Conservation (phyloP, 2,113 vertebrate genomes). For the Brachypodius melanocephalos region DNA sequence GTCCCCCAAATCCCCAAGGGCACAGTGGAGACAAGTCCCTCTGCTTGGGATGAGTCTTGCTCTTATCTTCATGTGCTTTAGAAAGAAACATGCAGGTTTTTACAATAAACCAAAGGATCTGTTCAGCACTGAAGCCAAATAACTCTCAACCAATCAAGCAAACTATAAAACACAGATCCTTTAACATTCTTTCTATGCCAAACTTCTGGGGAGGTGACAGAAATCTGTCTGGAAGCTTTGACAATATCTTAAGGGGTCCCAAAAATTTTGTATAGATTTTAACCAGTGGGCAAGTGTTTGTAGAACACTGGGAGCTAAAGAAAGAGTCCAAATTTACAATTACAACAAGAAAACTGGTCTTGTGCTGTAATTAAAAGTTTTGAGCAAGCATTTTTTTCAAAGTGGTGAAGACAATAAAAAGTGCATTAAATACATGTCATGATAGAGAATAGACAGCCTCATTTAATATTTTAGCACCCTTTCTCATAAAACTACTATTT, state of each 20-base stretch:
- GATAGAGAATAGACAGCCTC: slow-evolving; percentile 4
- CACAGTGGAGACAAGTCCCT: neutral
- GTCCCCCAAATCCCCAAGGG: rapidly evolving
- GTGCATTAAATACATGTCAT: slow-evolving; percentile 26
- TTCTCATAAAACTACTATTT: slow-evolving; percentile 8
- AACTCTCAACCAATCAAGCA: neutral
- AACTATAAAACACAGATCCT: neutral
- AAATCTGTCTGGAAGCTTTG: neutral
- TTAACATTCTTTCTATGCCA: neutral
- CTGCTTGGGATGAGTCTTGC: neutral
- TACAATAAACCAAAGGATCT: neutral
- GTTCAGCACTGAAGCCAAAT: neutral
- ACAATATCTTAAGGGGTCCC: neutral
- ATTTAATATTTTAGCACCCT: slow-evolving; percentile 54
- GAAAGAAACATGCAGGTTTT: neutral
- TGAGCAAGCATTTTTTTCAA: neutral
- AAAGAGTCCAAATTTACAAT: neutral
- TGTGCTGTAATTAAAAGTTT: neutral
- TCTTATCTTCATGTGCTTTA: neutral
- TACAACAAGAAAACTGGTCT: neutral
- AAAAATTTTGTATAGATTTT: neutral
- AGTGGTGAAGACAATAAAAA: neutral
- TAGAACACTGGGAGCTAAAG: neutral
- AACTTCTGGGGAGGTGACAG: neutral
- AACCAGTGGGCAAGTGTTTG: neutral